Evolutionary conservation across 1,140 invertebrate genomes (phyloP), one percentile per base, ranked within the genome.

Genomic region (Lysiphlebus fabarum): DNA sequence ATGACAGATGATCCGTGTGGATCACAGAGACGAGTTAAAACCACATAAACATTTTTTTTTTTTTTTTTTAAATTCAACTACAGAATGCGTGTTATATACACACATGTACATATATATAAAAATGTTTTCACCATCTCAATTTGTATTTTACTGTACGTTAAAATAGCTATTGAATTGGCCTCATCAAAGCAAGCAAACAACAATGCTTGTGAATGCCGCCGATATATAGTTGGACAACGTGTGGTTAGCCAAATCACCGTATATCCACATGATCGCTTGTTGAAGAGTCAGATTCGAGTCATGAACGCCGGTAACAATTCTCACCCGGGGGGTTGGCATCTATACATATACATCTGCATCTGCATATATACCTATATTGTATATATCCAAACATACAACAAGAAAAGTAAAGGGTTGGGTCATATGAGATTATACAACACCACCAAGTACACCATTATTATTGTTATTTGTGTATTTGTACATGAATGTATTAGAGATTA

Each of bases 121-220:
- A 14, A 47, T 26, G 17, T 26, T 26, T 26, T 26, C 2, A 26
- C 17, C 2, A 26, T 26, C 17, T 26, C 17, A 26, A 26, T 26
- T 26, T 4, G 17, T 26, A 26, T 26, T 26, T 26, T 26, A 26
- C 17, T 26, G 17, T 26, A 26, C 17, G 17, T 26, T 26, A 1
- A 1, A 76, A 73, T 58, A 72, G 17, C 17, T 26, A 70, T 73
- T 70, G 76, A 77, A 79, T 78, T 79, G 75, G 75, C 75, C 74
- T 78, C 76, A 78, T 79, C 76, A 78, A 79, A 78, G 75, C 74
- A 70, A 78, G 70, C 75, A 78, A 78, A 78, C 73, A 78, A 78
- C 73, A 78, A 77, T 77, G 74, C 70, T 61, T 47, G 56, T 67
- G 71, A 68, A 74, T 71, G 71, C 71, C 70, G 67, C 65, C 71